Evolutionary conservation across 1,140 invertebrate species (phyloP), one percentile per base, ranked within the genome.

Genomic region (Calycopis cecrops): DNA sequence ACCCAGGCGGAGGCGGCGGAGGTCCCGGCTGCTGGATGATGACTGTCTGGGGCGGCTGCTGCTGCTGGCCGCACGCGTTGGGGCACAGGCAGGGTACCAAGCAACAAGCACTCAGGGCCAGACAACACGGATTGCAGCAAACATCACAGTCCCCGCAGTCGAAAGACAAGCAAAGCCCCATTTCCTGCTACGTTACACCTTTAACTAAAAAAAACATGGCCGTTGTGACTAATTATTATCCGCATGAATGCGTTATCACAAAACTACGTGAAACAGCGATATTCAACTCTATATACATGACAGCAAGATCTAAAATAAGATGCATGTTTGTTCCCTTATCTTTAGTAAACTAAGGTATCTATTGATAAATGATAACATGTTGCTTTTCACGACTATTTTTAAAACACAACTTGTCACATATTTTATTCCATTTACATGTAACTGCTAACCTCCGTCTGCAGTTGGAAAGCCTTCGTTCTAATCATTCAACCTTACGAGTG

Each of bases 121-220:
- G 44, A 56, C 79, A 84, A 62, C 83, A 86, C 28, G 80, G 80
- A 55, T 83, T 79, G 60, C 70, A 67, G 62, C 79, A 79, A 10
- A 70, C 42, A 21, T 75, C 77, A 63, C 78, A 81, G 40, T 84
- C 79, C 8, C 83, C 83, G 60, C 77, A 81, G 54, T 86, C 83
- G 53, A 86, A 69, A n/a, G 83, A 86, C 3, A 86, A 62, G 56
- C 83, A 86, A 51, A 86, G 34, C 57, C 82, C 82, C 82, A 85
- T 73, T 57, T 82, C 44, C 57, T 71, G 47, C 55, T 58, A 54
- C 63, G 59, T 63, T 40, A 17, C 34, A 54, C 37, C 67, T 65
- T 73, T 58, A 61, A 75, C 75, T 78, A 81, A 71, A 81, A 80
- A 52, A 55, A 63, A 69, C 40, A 28, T 3, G 21, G 21, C 21